Evolutionary conservation across 2,797 vertebrate genomes (phyloP), one percentile per base, ranked within the genome.

Genomic region (Basileuterus tristriatus): DNA sequence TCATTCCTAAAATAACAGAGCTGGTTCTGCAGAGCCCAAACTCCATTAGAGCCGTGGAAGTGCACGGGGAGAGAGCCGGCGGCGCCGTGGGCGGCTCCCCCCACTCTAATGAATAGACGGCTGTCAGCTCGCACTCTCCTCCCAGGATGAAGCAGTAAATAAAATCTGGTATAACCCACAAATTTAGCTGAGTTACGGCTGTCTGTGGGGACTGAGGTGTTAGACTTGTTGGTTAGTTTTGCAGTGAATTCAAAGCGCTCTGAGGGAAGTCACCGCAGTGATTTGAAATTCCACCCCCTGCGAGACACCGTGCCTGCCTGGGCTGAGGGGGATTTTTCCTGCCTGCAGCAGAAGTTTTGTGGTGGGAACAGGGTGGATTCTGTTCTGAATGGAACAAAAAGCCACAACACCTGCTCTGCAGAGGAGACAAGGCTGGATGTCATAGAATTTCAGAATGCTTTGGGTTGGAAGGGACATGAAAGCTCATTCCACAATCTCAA

Each of bases 121-220:
- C 97, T 97, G 97, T 96, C 95, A 72, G 95, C 97, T 97, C 95
- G 74, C 75, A 52, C 96, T 97, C 95, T 94, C 91, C 97, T 97
- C 58, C 13, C 96, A 63, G 96, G 97, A 96, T 52, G 80, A 93
- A 96, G 74, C 96, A 97, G 96, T 97, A 97, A 98, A 98, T 97
- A 98, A 98, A 98, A 97, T 96, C 97, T 94, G 96, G 90, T 97
- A 11, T 67, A 97, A 96, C 93, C 92, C 81, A 79, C 96, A 93
- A 89, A 97, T 96, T 97, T 93, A 95, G 94, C 95, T 93, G 96
- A 98, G 96, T 96, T 96, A 96, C 12, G 87, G 59, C 95, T 96
- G 93, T 79, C 96, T 95, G 21, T 81, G 30, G 96, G 96, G 94
- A 93, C 65, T 37, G 86, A 87, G 75, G 93, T 78, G 83, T 93